These are phyloP conservation scores for Girardinichthys multiradiatus DNA, from an alignment of 2,113 vertebrate genomes.

Conservation along the genomic window DNA sequence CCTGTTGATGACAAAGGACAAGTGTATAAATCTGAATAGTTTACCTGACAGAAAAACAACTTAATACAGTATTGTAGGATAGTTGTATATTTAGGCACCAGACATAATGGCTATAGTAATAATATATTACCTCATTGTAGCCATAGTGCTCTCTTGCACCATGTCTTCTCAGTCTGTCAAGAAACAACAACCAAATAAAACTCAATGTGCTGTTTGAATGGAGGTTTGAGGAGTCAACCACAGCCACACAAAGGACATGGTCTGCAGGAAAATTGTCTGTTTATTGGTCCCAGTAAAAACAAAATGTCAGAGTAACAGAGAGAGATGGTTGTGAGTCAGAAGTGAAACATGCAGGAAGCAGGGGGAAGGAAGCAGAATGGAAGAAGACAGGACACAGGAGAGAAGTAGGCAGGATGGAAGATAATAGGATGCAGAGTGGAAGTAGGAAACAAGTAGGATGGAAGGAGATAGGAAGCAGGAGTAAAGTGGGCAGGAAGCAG, in stretches of 20 bases:
- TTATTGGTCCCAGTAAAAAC: too few species aligned
- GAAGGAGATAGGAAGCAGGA: neutral
- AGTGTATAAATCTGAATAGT: neutral
- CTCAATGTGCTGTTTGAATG: neutral
- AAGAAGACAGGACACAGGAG: too few species aligned
- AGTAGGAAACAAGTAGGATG: neutral
- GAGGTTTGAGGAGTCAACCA: neutral
- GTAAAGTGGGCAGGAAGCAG: neutral
- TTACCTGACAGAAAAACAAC: neutral
- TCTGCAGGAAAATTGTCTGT: too few species aligned
- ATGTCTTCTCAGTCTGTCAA: constrained; percentile 75
- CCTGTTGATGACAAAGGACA: constrained; percentile 58
- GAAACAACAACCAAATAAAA: constrained; percentile 9
- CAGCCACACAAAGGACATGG: neutral
- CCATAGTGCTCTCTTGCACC: constrained; percentile 74
- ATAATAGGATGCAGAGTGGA: too few species aligned
- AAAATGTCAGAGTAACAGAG: neutral
- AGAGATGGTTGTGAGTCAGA: neutral
- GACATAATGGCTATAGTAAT: neutral
- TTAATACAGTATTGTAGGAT: neutral
- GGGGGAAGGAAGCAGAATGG: too few species aligned
- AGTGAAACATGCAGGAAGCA: too few species aligned
- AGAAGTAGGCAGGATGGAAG: too few species aligned
- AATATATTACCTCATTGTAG: constrained; percentile 78
- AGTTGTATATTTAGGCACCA: neutral